A percentile compares a stretch with the other conserved stretches of the same genome.
These are phyloP conservation scores for Melanerpes aurifrons DNA, from an alignment of 2,113 vertebrate species.

Conservation along the genomic window DNA sequence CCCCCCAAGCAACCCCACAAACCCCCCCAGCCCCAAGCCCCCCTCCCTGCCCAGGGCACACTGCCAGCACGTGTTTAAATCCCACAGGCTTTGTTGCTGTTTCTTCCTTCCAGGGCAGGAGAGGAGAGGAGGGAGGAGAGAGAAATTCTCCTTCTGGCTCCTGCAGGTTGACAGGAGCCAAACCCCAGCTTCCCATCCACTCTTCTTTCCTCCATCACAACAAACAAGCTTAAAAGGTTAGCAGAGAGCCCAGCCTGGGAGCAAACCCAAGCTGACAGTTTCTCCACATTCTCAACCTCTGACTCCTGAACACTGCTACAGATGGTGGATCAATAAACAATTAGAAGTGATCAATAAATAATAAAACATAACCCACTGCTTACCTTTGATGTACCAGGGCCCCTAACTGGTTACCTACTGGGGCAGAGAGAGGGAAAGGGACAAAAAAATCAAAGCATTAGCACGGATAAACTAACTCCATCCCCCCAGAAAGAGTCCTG, in stretches of 20 bases:
- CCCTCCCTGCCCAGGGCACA: not conserved
- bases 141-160: not conserved
- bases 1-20: too few species aligned
- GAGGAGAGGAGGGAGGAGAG: not conserved
- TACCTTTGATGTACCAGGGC: slow-evolving; percentile 99
- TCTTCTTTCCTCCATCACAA: not conserved
- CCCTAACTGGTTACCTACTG: slow-evolving; percentile 96
- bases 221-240: not conserved
- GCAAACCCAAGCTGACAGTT: slow-evolving; percentile 65
- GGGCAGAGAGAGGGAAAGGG: slow-evolving; percentile 76
- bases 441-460: slow-evolving; percentile 81
- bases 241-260: slow-evolving; percentile 31
- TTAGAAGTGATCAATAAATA: slow-evolving; percentile 90
- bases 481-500: slow-evolving; percentile 74
- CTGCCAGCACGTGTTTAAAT: not conserved
- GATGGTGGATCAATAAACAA: slow-evolving; percentile 89
- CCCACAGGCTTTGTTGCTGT: not conserved
- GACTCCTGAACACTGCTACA: slow-evolving; percentile 81
- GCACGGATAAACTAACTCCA: slow-evolving; percentile 84
- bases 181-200: slow-evolving; percentile 30
- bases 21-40: too few species aligned
- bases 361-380: slow-evolving; percentile 88
- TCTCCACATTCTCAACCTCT: slow-evolving; percentile 76
- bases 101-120: not conserved
- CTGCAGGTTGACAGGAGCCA: not conserved